phyloP scores from a whole-genome alignment of 2,113 vertebrate genomes.

The Pelusios castaneus region DNA sequence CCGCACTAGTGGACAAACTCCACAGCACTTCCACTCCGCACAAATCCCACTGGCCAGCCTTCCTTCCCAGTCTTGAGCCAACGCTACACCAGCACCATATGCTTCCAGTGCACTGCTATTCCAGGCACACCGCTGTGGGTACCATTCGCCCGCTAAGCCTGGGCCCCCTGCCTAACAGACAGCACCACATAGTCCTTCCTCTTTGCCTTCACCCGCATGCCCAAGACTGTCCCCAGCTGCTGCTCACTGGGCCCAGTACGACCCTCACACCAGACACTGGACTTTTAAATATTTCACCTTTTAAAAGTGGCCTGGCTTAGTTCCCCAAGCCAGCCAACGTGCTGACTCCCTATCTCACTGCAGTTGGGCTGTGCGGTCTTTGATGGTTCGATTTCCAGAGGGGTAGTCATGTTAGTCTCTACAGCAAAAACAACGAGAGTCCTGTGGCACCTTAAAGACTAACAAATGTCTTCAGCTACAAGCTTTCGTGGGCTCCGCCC shows the following conservation, averaged over 20 bases:
- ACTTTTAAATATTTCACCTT: neutral
- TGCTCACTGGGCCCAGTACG: neutral
- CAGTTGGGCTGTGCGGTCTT: neutral
- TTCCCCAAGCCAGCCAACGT: neutral
- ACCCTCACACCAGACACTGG: neutral
- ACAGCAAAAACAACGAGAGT: too few species aligned
- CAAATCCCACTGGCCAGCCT: neutral
- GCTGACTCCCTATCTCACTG: neutral
- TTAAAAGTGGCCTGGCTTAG: neutral
- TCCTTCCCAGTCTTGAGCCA: neutral
- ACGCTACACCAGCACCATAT: rapidly evolving
- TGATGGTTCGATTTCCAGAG: too few species aligned
- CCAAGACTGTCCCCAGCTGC: neutral
- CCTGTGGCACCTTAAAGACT: too few species aligned
- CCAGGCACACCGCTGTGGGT: neutral
- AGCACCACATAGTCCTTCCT: neutral
- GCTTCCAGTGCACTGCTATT: neutral
- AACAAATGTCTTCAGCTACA: too few species aligned
- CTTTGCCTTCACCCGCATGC: neutral
- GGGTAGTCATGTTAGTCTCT: too few species aligned
- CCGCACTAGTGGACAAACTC: neutral
- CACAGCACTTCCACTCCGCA: neutral
- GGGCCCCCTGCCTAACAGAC: neutral
- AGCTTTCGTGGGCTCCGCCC: too few species aligned
- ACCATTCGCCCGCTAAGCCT: neutral